Evolutionary conservation across 2,113 vertebrate species (phyloP).

Genomic region (Poeciliopsis retropinna): DNA sequence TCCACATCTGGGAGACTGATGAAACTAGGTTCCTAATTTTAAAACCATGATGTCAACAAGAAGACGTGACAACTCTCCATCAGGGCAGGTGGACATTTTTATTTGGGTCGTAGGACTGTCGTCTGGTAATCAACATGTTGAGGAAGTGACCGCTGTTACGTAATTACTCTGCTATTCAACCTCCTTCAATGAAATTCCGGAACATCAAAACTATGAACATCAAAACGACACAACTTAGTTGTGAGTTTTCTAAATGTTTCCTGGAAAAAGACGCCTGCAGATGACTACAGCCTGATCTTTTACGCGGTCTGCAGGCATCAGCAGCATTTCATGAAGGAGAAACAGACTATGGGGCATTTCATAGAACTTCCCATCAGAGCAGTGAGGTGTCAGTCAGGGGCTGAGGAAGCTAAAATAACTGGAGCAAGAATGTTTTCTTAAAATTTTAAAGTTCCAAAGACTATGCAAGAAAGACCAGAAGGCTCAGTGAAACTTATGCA

Average conservation of each 20-base stretch:
- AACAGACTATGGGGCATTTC: not conserved
- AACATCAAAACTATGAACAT: not conserved
- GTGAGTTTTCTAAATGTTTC: too few relatives aligned
- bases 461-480: not conserved
- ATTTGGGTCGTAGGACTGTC: not conserved
- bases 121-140: not conserved
- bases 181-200: not conserved
- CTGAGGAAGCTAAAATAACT: not conserved
- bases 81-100: conserved; percentile 13
- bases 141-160: not conserved
- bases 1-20: conserved; percentile 25
- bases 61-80: conserved; percentile 9
- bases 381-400: not conserved
- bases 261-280: not conserved
- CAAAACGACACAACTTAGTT: not conserved
- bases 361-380: not conserved
- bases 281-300: not conserved
- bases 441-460: not conserved
- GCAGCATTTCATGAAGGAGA: not conserved
- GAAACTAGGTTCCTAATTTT: conserved; percentile 22
- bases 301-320: not conserved
- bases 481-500: not conserved
- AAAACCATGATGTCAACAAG: conserved; percentile 22
- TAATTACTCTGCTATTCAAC: not conserved
- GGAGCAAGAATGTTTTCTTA: not conserved